Percentiles rank a stretch among this genome's conserved stretches.
These are phyloP conservation scores for Panthera tigris DNA, from an alignment of 2,113 vertebrate species.

Conservation along the genomic window DNA sequence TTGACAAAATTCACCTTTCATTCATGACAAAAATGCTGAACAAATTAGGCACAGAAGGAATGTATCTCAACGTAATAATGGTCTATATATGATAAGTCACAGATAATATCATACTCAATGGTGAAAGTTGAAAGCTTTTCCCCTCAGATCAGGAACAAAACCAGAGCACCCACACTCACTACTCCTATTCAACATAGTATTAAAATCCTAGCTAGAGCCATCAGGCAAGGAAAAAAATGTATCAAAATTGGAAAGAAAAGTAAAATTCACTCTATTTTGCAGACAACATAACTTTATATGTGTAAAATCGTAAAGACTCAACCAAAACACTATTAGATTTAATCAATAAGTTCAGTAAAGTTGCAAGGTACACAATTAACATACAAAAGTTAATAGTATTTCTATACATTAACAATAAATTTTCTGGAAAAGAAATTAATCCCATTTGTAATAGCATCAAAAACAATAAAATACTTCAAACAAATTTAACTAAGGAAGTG, in stretches of 20 bases:
- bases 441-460: no score
- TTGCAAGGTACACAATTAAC: neutral
- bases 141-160: neutral
- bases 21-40: neutral
- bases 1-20: neutral
- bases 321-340: neutral
- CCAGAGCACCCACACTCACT: neutral
- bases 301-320: neutral
- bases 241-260: neutral
- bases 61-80: neutral
- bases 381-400: neutral
- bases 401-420: neutral
- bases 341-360: neutral
- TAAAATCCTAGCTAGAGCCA: neutral
- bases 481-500: no score
- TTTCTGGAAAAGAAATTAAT: neutral
- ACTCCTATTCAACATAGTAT: neutral
- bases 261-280: neutral
- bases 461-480: no score
- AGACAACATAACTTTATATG: neutral
- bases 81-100: neutral
- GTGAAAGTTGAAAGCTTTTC: neutral
- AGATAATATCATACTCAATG: neutral
- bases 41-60: neutral
- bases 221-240: neutral